Evolutionary conservation across 2,888 invertebrate genomes (phyloP).

Genomic region (Drosophila algonquin): DNA sequence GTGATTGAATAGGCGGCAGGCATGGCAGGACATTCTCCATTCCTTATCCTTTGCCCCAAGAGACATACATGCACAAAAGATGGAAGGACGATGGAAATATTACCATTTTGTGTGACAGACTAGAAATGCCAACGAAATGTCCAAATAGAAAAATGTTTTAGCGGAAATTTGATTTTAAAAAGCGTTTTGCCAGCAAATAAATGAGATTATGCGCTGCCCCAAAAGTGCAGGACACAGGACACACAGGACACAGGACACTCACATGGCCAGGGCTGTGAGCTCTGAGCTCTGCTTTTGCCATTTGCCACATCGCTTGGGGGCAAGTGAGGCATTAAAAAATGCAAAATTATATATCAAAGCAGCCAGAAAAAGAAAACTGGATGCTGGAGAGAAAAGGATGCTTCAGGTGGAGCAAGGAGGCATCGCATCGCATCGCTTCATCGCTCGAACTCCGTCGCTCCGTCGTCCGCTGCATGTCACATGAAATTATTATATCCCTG

Average conservation of each 20-base stretch:
- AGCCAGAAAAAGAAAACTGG: conserved; percentile 37
- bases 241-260: conserved; percentile 58
- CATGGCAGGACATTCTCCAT: neutral
- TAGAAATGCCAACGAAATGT: conserved; percentile 55
- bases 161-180: conserved; percentile 82
- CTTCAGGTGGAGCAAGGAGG: conserved; percentile 15
- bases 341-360: conserved; percentile 80
- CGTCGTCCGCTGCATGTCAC: conserved; percentile 71
- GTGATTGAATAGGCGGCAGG: neutral
- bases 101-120: conserved; percentile 48
- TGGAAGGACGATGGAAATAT: conserved; percentile 21
- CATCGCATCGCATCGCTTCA: conserved; percentile 28
- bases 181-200: conserved; percentile 82
- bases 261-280: conserved; percentile 3
- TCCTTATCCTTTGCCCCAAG: neutral
- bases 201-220: conserved; percentile 80
- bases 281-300: conserved; percentile 1
- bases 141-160: conserved; percentile 77
- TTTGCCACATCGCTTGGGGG: conserved; percentile 53
- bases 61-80: conserved; percentile 8
- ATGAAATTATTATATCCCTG: conserved; percentile 77
- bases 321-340: conserved; percentile 79
- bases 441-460: neutral
- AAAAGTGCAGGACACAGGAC: conserved; percentile 64
- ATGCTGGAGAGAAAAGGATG: conserved; percentile 1